Evolutionary conservation across 1,140 invertebrate species (phyloP).

Genomic region (Octopus sinensis): DNA sequence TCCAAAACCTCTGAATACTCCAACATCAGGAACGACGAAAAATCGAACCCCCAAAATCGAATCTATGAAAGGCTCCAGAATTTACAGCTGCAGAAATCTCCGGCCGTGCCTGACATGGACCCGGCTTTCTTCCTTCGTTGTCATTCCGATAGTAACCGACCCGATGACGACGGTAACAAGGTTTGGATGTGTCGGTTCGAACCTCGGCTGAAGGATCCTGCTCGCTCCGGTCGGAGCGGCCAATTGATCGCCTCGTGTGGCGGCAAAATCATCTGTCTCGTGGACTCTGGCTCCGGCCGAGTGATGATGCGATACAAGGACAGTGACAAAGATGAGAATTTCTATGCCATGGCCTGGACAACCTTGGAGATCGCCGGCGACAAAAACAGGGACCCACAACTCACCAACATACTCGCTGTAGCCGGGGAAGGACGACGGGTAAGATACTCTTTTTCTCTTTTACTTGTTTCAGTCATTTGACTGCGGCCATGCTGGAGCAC

Average conservation of each 20-base stretch:
- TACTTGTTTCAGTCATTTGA: no score
- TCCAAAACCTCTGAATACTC: neutral
- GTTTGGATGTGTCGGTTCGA: slow-evolving; percentile 61
- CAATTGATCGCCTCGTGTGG: slow-evolving; percentile 61
- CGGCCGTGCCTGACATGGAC: slow-evolving; percentile 38
- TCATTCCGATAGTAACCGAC: slow-evolving; percentile 43
- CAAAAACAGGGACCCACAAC: slow-evolving; percentile 28
- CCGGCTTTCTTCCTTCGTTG: slow-evolving; percentile 47
- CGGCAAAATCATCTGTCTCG: slow-evolving; percentile 60
- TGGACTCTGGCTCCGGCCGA: slow-evolving; percentile 57
- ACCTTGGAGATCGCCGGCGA: slow-evolving; percentile 39
- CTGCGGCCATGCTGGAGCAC: no score
- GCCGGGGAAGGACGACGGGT: slow-evolving; percentile 43
- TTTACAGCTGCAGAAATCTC: neutral
- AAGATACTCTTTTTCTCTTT: no score
- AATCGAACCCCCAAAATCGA: neutral
- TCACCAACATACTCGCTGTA: slow-evolving; percentile 57
- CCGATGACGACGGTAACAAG: slow-evolving; percentile 47
- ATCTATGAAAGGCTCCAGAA: neutral
- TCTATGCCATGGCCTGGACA: slow-evolving; percentile 60
- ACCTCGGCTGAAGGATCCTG: slow-evolving; percentile 47
- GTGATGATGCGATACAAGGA: slow-evolving; percentile 59
- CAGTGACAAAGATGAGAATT: slow-evolving; percentile 42
- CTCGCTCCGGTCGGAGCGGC: slow-evolving; percentile 41
- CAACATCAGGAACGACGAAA: neutral